Evolutionary conservation across 2,113 vertebrate genomes (phyloP), one percentile per base, ranked within the genome.

Genomic region (Rhynchopsitta pachyrhyncha): DNA sequence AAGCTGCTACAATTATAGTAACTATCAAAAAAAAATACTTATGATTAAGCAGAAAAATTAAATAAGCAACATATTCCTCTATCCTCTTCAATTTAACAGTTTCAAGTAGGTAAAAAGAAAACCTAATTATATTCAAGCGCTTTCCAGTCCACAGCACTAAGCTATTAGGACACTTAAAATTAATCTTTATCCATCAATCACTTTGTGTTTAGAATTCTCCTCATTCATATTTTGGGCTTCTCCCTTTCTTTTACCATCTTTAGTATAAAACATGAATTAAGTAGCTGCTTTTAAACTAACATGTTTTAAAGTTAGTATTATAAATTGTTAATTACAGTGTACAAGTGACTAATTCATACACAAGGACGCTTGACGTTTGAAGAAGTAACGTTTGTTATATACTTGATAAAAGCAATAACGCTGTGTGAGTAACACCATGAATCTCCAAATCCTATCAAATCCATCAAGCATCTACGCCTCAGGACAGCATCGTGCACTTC

Each of bases 21-120:
- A 47, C 69, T 28, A 67, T 83, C 59, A 66, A n/a, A 59, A 15
- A 31, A 28, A 52, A 52, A 29, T 12, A 93, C 92, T 18, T n/a
- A 50, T 76, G 53, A 86, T 37, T 82, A 49, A 90, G 64, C 42
- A 79, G 70, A 73, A 93, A 91, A 89, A 89, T 71, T 55, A 85
- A 85, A n/a, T 74, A 20, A 90, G 41, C 44, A 92, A 79, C 41
- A 46, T 85, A 66, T 68, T 73, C 79, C 70, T 79, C 66, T n/a
- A 25, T 49, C 31, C 28, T 23, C 37, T 92, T 69, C 31, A 76
- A 68, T 71, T 79, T 64, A 93, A 78, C 39, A 35, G 75, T n/a
- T 93, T 87, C 63, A 90, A 70, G 77, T n/a, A 85, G 35, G 31
- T 62, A 76, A 91, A 84, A 91, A 87, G 78, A 44, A 96, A 87